Evolutionary conservation across 1,140 invertebrate species (phyloP).

Genomic region (Drosophila gunungcola): DNA sequence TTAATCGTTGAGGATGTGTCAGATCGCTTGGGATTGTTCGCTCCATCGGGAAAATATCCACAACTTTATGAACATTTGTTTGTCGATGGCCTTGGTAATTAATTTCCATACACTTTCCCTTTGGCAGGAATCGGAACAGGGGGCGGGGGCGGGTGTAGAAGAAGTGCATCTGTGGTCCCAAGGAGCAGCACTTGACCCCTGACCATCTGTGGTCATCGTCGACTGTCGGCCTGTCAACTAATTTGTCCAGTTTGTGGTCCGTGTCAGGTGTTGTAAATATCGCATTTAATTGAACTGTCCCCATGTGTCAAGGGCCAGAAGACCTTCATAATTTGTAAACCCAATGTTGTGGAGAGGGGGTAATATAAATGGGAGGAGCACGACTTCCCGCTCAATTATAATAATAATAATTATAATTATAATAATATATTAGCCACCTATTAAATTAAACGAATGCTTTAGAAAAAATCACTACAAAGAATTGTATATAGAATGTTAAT

Average conservation of each 20-base stretch:
- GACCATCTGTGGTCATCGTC: slow-evolving; percentile 41
- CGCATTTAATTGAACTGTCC: slow-evolving; percentile 78
- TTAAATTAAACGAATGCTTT: too few species aligned
- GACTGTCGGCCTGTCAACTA: slow-evolving; percentile 36
- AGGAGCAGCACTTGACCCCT: slow-evolving; percentile 30
- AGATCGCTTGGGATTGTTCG: background rate
- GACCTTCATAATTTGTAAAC: slow-evolving; percentile 36
- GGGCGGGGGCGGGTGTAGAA: background rate
- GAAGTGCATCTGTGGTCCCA: slow-evolving; percentile 45
- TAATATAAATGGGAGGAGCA: background rate
- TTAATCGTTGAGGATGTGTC: slow-evolving; percentile 58
- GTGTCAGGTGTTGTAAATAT: slow-evolving; percentile 75
- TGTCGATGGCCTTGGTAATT: slow-evolving; percentile 53
- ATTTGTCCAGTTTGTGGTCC: slow-evolving; percentile 75
- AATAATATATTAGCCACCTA: too few species aligned
- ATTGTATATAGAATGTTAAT: too few species aligned
- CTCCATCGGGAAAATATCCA: background rate
- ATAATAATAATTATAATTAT: too few species aligned
- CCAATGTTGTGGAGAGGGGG: slow-evolving; percentile 43
- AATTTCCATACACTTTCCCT: slow-evolving; percentile 61
- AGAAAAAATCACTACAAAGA: too few species aligned
- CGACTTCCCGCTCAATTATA: background rate
- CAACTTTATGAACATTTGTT: background rate
- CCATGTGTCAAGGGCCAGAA: slow-evolving; percentile 27
- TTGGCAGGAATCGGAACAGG: background rate